Evolutionary conservation across 2,888 invertebrate species (phyloP).

Genomic region (Corythucha ciliata): DNA sequence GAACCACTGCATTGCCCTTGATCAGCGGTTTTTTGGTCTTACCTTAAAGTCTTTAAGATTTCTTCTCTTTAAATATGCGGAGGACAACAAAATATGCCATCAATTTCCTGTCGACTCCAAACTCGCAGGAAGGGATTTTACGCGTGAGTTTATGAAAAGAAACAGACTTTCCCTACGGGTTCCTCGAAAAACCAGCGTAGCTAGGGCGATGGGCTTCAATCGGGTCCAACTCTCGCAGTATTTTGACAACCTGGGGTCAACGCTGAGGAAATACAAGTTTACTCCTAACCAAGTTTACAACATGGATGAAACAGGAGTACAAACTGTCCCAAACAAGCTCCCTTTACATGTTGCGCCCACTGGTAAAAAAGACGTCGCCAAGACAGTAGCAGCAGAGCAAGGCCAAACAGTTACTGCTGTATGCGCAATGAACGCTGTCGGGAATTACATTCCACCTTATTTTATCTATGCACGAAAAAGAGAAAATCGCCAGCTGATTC

Average conservation of each 20-base stretch:
- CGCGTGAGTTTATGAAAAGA: conserved; percentile 6
- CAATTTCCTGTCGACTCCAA: conserved; percentile 2
- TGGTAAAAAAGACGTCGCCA: conserved; percentile 28
- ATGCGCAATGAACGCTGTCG: conserved; percentile 23
- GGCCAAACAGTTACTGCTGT: conserved; percentile 27
- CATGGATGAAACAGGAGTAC: conserved; percentile 3
- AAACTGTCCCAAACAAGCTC: conserved; percentile 20
- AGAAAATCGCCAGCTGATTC: conserved; percentile 18
- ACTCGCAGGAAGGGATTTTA: conserved; percentile 3
- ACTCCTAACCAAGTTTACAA: conserved; percentile 19
- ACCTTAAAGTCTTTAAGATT: conserved; percentile 4
- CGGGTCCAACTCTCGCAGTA: conserved; percentile 6
- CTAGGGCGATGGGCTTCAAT: not conserved
- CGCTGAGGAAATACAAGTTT: conserved; percentile 12
- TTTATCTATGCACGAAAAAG: conserved; percentile 27
- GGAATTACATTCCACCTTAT: conserved; percentile 26
- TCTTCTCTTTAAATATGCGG: conserved; percentile 1
- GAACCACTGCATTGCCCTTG: conserved; percentile 13
- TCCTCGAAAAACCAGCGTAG: not conserved
- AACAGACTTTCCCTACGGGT: not conserved
- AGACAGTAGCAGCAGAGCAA: conserved; percentile 28
- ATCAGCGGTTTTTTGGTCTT: conserved; percentile 15
- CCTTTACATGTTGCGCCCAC: conserved; percentile 27
- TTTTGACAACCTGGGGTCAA: conserved; percentile 18
- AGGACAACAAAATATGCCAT: not conserved